Base-by-base conservation (phyloP, 1,140 invertebrate species). In the Araneus ventricosus region DNA sequence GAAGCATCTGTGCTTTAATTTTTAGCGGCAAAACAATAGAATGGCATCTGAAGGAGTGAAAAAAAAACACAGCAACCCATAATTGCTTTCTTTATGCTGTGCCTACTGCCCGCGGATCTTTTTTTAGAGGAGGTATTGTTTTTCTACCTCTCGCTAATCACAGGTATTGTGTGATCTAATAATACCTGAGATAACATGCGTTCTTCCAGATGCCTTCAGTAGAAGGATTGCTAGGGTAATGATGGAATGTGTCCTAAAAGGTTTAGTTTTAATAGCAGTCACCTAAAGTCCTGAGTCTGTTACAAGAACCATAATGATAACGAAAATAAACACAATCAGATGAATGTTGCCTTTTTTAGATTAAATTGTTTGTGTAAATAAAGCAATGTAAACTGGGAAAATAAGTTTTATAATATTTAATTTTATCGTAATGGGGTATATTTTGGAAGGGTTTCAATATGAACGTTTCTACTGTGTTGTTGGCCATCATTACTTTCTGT, bases 81-180 rank as follows among this genome's bases (percentile, higher is more conserved):
- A 75, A 75, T 75, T 75, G 70, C 70, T 75, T 75, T 75, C 70
- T 75, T 75, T 75, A 22, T 75, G 27, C 70, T 34, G 70, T 75
- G 70, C 30, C 30, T 34, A 75, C 34, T 75, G 70, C 8, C 30
- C 34, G 30, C 20, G 30, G 30, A 22, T 37, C 70, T 75, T 75
- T 75, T 75, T 75, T 75, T 75, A 30, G 70, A 75, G 20, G 2
- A 14, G 30, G 70, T 75, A 75, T 75, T 75, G 70, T 75, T 75
- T 52, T 34, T 34, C 30, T 20, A 30, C 22, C 34, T 34, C 5
- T 20, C 34, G 34, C 70, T 75, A 75, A 75, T 75, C 70, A 75
- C 3, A 34, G 34, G 70, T 34, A 75, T 75, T 75, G 70, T 75
- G 70, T 34, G 30, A 75, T 75, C 70, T 75, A 75, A 75, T 75